Percentiles rank a stretch among this genome's conserved stretches.
Conservation (phyloP, 2,888 invertebrate genomes). For the Eretmocerus hayati region DNA sequence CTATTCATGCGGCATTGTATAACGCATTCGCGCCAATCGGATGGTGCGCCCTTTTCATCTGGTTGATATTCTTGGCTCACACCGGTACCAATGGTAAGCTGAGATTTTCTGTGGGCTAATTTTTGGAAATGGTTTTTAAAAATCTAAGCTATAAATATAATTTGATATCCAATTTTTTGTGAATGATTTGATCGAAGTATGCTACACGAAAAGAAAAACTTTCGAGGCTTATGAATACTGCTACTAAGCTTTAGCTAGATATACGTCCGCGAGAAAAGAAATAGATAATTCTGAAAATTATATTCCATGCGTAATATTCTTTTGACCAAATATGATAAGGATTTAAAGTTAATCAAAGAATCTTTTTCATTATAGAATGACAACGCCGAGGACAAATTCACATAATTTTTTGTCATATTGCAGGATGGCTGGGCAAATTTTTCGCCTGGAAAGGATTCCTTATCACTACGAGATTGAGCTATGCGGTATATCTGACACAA, state of each 20-base stretch:
- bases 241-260: no score
- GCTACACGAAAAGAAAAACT: no score
- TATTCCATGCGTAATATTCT: no score
- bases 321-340: no score
- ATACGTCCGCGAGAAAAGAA: no score
- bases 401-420: no score
- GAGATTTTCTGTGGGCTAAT: no score
- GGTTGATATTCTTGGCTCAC: constrained; percentile 60
- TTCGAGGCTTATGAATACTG: no score
- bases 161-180: no score
- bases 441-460: constrained; percentile 58
- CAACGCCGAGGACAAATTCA: neutral
- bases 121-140: neutral
- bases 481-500: constrained; percentile 63
- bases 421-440: constrained; percentile 52
- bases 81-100: constrained; percentile 50
- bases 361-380: neutral
- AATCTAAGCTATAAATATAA: neutral
- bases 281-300: no score
- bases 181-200: no score
- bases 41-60: constrained; percentile 62
- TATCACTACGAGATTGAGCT: constrained; percentile 62
- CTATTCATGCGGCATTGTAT: constrained; percentile 60
- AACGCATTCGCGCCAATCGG: constrained; percentile 64
- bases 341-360: neutral